phyloP scores from a whole-genome alignment of 2,797 vertebrate genomes.

The Cirrhinus molitorella region DNA sequence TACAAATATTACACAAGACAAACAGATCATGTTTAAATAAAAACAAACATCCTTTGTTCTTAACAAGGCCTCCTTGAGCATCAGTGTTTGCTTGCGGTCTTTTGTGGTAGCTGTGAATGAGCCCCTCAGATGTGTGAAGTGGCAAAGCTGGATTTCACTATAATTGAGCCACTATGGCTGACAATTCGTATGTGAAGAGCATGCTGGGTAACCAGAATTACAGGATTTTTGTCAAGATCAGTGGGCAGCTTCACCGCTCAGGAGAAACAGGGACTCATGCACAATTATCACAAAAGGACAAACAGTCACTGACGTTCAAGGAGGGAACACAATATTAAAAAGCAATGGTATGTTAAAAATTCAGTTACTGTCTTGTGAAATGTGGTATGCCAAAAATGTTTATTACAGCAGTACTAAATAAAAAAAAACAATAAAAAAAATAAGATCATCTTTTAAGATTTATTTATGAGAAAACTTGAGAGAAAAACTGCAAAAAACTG shows the following conservation, averaged over 20 bases:
- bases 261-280: background rate
- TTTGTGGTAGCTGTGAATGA: conserved; percentile 8
- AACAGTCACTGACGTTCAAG: background rate
- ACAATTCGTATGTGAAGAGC: conserved; percentile 6
- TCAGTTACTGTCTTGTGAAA: background rate
- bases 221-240: background rate
- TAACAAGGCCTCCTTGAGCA: background rate
- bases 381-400: background rate
- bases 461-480: background rate
- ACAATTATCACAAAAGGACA: conserved; percentile 4
- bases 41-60: conserved; percentile 1
- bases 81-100: background rate
- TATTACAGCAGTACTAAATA: background rate
- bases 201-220: background rate
- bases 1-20: too few species aligned
- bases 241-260: background rate
- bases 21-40: background rate
- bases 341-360: background rate
- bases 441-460: background rate
- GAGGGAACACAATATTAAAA: background rate
- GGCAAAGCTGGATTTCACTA: conserved; percentile 4
- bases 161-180: conserved; percentile 1
- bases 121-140: background rate
- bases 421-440: background rate
- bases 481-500: background rate